Conservation (phyloP, 2,888 invertebrate genomes). For the Leucoma salicis region DNA sequence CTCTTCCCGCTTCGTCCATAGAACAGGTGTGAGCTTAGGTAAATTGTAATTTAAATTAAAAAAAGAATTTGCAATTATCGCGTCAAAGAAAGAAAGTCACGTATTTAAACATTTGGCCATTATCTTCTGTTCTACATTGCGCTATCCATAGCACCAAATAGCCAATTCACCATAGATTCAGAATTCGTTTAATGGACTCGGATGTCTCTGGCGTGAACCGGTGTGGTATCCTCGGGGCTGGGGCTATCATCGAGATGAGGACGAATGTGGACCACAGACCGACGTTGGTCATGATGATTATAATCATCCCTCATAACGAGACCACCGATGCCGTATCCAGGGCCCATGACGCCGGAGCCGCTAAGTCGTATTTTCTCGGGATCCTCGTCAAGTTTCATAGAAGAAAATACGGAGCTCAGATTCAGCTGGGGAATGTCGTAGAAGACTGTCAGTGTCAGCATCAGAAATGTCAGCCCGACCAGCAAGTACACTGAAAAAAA, state of each 20-base stretch:
- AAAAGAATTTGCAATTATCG: background rate
- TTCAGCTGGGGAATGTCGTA: slow-evolving; percentile 95
- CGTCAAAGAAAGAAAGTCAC: background rate
- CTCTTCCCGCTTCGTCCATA: background rate
- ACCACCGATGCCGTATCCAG: slow-evolving; percentile 72
- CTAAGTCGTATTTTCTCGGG: slow-evolving; percentile 87
- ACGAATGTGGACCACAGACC: slow-evolving; percentile 85
- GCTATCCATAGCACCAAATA: slow-evolving; percentile 22
- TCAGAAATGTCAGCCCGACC: slow-evolving; percentile 90
- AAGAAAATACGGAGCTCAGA: slow-evolving; percentile 89
- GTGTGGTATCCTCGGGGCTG: slow-evolving; percentile 86
- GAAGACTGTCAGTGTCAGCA: slow-evolving; percentile 91
- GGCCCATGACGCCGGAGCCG: slow-evolving; percentile 73
- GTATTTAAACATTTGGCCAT: background rate
- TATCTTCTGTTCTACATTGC: slow-evolving; percentile 23
- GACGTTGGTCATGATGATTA: slow-evolving; percentile 77
- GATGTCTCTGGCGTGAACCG: slow-evolving; percentile 82
- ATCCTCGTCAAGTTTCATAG: slow-evolving; percentile 81
- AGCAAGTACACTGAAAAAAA: slow-evolving; percentile 87
- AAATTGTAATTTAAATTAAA: background rate
- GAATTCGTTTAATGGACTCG: slow-evolving; percentile 69
- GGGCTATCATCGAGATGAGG: slow-evolving; percentile 86
- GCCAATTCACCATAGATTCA: slow-evolving; percentile 14
- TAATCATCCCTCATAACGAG: slow-evolving; percentile 74
- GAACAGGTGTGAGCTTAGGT: background rate